Conservation (phyloP, 2,113 vertebrate species). For the Pimephales promelas region DNA sequence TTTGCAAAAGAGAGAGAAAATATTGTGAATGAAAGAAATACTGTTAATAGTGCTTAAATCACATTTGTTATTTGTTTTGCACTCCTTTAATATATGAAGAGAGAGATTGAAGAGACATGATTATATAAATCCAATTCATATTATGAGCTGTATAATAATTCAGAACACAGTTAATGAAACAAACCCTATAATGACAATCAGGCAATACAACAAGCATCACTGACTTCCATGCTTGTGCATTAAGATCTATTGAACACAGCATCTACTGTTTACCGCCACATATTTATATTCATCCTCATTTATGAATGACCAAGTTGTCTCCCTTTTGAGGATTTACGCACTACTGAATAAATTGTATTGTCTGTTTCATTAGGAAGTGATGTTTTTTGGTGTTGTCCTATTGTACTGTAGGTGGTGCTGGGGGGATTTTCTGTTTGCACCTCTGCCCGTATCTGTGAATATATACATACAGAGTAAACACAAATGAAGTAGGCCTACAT, state of each 20-base stretch:
- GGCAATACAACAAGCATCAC: background rate
- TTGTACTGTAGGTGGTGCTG: constrained; percentile 14
- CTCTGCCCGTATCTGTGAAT: background rate
- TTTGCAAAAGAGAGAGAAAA: no score
- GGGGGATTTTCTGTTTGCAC: background rate
- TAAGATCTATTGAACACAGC: background rate
- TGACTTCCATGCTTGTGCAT: background rate
- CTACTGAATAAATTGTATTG: background rate
- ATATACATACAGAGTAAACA: background rate
- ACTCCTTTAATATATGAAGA: no score
- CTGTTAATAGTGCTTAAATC: no score
- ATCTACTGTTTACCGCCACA: background rate
- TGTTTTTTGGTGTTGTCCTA: background rate
- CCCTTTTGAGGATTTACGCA: background rate
- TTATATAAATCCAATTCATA: background rate
- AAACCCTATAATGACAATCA: background rate
- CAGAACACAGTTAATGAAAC: background rate
- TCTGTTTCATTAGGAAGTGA: background rate
- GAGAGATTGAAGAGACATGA: no score
- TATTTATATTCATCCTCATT: background rate
- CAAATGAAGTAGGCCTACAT: background rate
- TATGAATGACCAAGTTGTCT: background rate
- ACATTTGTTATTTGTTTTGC: no score
- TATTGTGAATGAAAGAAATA: no score
- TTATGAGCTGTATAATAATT: background rate